Percentiles rank a stretch among this genome's conserved stretches.
Evolutionary conservation across 1,140 invertebrate species (phyloP).

Genomic region (Eubasilissa regina): DNA sequence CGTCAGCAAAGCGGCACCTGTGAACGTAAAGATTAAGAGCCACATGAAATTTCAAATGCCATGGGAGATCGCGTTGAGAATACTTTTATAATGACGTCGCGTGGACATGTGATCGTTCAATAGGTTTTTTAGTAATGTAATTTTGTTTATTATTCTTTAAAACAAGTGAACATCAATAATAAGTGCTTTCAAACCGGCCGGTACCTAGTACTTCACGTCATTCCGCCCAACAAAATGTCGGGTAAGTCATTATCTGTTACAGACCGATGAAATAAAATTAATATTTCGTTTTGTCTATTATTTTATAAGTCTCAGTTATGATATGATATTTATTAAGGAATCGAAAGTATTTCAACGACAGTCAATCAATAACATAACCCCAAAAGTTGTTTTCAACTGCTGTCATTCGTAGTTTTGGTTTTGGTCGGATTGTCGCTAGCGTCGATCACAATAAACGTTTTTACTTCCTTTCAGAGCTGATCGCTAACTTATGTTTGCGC

Average conservation of each 20-base stretch:
- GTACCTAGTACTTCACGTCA: no score
- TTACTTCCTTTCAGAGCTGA: no score
- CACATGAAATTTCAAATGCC: constrained; percentile 4
- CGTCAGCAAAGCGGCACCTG: no score
- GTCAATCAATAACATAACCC: constrained; percentile 25
- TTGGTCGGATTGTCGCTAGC: constrained; percentile 1
- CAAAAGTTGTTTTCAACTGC: constrained; percentile 12
- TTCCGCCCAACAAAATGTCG: not conserved
- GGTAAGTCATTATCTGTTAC: not conserved
- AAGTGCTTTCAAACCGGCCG: not conserved
- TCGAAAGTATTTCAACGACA: not conserved
- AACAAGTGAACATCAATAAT: not conserved
- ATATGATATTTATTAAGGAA: no score
- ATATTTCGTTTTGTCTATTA: no score
- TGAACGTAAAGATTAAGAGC: not conserved
- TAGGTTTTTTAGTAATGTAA: not conserved
- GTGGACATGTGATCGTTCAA: not conserved
- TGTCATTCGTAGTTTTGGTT: not conserved
- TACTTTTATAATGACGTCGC: not conserved
- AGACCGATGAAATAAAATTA: not conserved
- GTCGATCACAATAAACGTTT: not conserved
- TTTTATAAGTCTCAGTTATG: no score
- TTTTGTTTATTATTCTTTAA: constrained; percentile 5
- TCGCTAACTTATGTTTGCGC: no score
- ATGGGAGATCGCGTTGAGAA: not conserved